Conservation (phyloP, 2,888 invertebrate species). For the Amiota minor region DNA sequence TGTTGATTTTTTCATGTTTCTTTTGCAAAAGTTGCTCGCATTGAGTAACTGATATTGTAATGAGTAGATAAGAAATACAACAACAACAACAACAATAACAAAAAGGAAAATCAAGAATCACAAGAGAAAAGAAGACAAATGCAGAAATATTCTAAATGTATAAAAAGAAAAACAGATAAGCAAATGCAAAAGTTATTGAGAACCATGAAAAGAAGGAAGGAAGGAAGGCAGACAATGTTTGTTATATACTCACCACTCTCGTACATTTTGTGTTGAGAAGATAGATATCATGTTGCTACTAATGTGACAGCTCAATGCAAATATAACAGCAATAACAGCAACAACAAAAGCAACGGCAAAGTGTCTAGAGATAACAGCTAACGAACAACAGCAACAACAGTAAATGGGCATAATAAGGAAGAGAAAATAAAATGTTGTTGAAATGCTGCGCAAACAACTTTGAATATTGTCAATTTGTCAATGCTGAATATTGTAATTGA, state of each 20-base stretch:
- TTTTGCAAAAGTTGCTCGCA: conserved; percentile 24
- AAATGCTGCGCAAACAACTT: conserved; percentile 67
- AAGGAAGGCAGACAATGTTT: not conserved
- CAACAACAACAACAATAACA: conserved; percentile 36
- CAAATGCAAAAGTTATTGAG: conserved; percentile 26
- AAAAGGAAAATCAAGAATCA: not conserved
- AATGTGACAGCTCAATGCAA: conserved; percentile 69
- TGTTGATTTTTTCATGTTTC: not conserved
- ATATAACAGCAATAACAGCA: conserved; percentile 53
- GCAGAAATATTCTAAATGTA: conserved; percentile 5
- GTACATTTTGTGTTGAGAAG: conserved; percentile 7
- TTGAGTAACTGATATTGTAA: conserved; percentile 21
- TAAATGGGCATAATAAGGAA: conserved; percentile 32
- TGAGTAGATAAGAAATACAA: conserved; percentile 45
- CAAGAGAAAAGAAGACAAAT: not conserved
- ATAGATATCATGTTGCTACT: conserved; percentile 61
- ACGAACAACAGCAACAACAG: conserved; percentile 41
- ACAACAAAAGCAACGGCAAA: conserved; percentile 35
- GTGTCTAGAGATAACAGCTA: not conserved
- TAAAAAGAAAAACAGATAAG: conserved; percentile 48
- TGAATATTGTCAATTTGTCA: conserved; percentile 64
- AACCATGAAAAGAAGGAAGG: not conserved
- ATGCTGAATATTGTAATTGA: conserved; percentile 63
- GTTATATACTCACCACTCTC: not conserved
- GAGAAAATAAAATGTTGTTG: conserved; percentile 37